These are phyloP conservation scores for Scelioninae gen. 1 DNA, from an alignment of 2,888 invertebrate species.

Conservation along the genomic window DNA sequence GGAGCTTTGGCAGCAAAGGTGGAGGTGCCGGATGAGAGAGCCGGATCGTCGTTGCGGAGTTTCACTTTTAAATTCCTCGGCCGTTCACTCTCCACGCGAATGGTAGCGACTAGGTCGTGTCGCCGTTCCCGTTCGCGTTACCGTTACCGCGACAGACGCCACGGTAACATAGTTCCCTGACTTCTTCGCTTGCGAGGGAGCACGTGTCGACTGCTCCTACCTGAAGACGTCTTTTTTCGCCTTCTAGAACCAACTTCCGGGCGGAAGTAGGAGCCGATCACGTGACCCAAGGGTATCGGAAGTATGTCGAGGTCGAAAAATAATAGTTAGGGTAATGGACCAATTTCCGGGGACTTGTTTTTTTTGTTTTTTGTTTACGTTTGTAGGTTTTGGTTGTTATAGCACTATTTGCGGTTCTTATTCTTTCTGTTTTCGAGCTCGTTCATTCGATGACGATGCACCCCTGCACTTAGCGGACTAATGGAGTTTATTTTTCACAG, in stretches of 20 bases:
- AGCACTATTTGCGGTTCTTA: too few species aligned
- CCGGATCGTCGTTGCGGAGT: conserved; percentile 77
- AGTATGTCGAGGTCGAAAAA: too few species aligned
- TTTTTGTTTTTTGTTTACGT: neutral
- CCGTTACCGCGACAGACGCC: conserved; percentile 75
- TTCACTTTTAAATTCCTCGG: conserved; percentile 73
- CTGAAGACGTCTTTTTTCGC: conserved; percentile 2
- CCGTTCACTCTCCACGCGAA: conserved; percentile 71
- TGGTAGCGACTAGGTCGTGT: conserved; percentile 79
- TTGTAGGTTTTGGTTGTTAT: neutral
- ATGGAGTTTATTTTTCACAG: conserved; percentile 15
- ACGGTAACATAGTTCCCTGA: conserved; percentile 68
- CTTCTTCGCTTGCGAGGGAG: conserved; percentile 32
- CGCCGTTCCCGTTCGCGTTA: conserved; percentile 80
- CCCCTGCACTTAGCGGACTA: conserved; percentile 14
- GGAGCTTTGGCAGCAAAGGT: conserved; percentile 31
- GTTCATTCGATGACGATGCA: too few species aligned
- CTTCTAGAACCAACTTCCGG: too few species aligned
- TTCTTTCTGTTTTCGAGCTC: too few species aligned
- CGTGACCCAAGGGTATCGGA: too few species aligned
- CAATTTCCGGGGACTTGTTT: neutral
- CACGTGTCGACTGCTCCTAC: conserved; percentile 36
- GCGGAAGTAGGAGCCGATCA: too few species aligned
- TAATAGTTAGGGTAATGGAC: too few species aligned
- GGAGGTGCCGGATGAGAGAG: conserved; percentile 71